Base-by-base conservation (phyloP, 2,113 vertebrate genomes). In the Hippocampus guttulatus region DNA sequence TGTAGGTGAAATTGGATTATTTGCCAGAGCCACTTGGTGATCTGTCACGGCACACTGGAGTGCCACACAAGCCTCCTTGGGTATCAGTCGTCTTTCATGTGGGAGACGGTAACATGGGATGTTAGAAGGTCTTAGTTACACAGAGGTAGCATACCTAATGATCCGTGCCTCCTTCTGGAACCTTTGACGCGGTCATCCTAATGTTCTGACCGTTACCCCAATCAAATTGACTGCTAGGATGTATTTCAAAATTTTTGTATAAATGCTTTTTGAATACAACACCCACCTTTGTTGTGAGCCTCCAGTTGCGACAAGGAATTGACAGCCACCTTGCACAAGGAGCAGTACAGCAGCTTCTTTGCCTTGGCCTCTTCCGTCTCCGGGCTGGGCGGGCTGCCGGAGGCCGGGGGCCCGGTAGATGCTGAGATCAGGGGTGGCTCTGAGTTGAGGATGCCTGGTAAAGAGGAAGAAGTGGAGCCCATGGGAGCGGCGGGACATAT, bases 231-330 rank as follows among this genome's bases (percentile, higher is more conserved):
- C 18, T 7, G 3, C 6, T 20, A 47, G 45, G 2, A 15, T 25
- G 55, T 25, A 25, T 23, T 21, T 60, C 25, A 14, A 5, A 9
- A n/a, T 33, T 21, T 43, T 64, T 64, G 40, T 43, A 23, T 2
- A 9, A 10, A 9, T 47, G n/a, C 21, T 64, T 43, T 20, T 43
- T 23, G 2, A n/a, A 64, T 61, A 33, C 40, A 41, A 52, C 14
- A 57, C 52, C 12, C 73, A 96, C 95, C 95, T 94, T 95, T 96
- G 89, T 97, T 97, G 88, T 97, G 95, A 2, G 95, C 95, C 89
- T 96, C 95, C n/a, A 97, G 93, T 82, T 97, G 95, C 69, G 95
- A 97, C 83, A 95, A 82, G 58, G 95, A 96, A 81, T 97, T 97
- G 81, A 96, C 95, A 23, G 94, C 95, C 89, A 97, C 94, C 88